Percentiles rank a stretch among this genome's conserved stretches.
phyloP scores from a whole-genome alignment of 2,888 invertebrate genomes.

The Ganaspis brasiliensis region DNA sequence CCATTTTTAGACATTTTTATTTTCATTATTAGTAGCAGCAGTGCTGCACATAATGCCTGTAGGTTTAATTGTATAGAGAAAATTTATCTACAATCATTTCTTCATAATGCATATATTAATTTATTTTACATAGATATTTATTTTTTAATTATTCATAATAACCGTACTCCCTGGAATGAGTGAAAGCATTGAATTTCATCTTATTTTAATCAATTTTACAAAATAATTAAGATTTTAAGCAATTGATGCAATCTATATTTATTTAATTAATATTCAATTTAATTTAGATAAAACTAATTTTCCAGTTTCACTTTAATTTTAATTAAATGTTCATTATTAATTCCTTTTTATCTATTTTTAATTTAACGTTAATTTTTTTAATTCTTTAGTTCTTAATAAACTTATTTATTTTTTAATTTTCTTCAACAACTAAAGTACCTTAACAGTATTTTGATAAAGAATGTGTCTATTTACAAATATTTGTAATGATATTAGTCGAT shows the following conservation, averaged over 20 bases:
- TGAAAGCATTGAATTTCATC: too few species aligned
- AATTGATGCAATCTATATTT: too few species aligned
- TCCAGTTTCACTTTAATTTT: not conserved
- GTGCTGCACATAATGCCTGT: not conserved
- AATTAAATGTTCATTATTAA: too few species aligned
- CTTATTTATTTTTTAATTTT: not conserved
- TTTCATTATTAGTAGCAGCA: not conserved
- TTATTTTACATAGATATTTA: not conserved
- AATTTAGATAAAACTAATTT: too few species aligned
- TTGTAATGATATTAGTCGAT: not conserved
- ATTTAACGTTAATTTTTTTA: too few species aligned
- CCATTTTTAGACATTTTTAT: not conserved
- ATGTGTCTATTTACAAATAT: not conserved
- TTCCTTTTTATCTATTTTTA: too few species aligned
- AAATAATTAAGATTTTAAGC: too few species aligned
- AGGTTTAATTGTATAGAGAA: slow-evolving; percentile 12
- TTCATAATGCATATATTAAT: not conserved
- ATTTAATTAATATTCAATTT: too few species aligned
- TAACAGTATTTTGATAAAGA: slow-evolving; percentile 23
- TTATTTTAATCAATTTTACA: too few species aligned
- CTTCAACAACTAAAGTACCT: slow-evolving; percentile 3
- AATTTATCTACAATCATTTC: not conserved
- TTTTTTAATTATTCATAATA: not conserved
- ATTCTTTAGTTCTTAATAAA: too few species aligned
- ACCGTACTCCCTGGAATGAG: not conserved